Evolutionary conservation across 2,888 invertebrate species (phyloP), one percentile per base, ranked within the genome.

Genomic region (Metacarcinus magister): DNA sequence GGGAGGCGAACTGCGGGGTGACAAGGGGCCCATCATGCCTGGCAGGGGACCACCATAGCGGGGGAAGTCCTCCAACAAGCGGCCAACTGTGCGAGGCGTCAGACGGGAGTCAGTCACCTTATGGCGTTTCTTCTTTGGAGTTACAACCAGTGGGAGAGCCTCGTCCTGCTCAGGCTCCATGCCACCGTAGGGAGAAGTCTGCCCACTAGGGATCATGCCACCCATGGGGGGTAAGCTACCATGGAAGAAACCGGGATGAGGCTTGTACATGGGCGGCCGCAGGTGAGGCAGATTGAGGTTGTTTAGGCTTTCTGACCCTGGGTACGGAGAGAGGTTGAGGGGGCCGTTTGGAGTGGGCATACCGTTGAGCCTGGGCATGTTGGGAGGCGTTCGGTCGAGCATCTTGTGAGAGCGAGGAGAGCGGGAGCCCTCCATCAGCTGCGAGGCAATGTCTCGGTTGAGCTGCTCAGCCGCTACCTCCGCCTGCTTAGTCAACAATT

Each of bases 71-170:
- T 98, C 99, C 97, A 99, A 98, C 97, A 99, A 98, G 97, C 99
- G 98, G 97, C 99, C 99, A 92, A 99, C 99, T 93, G 99, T 99
- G 97, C 99, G 98, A 43, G 99, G 99, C 60, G 99, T 99, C 97
- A 99, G 99, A 97, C 99, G 98, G 95, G 99, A 99, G 97, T 99
- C 99, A 75, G 99, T 99, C 97, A 99, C 98, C 98, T 99, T 99
- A 97, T 99, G 99, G 95, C 99, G 98, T 98, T 99, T 99, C 98
- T 99, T 99, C 98, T 99, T 99, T 2, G 99, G 99, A 92, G 99
- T 99, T 97, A 99, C 99, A 96, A 99, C 99, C 97, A 99, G 98
- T 97, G 99, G 99, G 96, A 99, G 98, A 4, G 99, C 99, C 97
- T 99, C 99, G 97, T 99, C 99, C 97, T 99, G 99, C 97, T 99